A percentile compares a stretch with the other conserved stretches of the same genome.
Conservation (phyloP, 2,113 vertebrate genomes). For the Poeciliopsis retropinna region DNA sequence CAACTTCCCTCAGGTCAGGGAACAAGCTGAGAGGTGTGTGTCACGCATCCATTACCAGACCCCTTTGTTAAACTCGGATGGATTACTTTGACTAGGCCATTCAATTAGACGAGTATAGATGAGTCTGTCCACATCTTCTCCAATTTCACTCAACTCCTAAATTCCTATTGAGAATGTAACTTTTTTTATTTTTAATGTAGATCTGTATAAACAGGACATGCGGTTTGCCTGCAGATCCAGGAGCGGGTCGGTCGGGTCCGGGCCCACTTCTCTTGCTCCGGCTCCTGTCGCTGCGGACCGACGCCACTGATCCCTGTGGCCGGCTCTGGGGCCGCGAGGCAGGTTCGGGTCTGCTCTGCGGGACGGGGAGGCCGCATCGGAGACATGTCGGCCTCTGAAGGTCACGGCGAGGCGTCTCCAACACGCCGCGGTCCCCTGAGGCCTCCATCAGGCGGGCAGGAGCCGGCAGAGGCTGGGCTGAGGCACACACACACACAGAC, state of each 20-base stretch:
- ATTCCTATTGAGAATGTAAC: no score
- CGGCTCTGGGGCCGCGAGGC: background rate
- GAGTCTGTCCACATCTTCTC: no score
- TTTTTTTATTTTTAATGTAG: background rate
- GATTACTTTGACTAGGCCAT: no score
- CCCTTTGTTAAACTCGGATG: background rate
- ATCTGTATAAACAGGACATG: background rate
- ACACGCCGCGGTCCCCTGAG: background rate
- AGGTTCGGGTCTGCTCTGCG: background rate
- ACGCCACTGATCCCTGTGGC: constrained; percentile 16
- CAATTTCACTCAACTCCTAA: no score
- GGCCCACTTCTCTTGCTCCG: background rate
- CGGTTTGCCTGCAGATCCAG: constrained; percentile 46
- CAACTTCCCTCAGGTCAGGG: background rate
- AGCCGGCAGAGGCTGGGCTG: constrained; percentile 59
- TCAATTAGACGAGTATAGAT: no score
- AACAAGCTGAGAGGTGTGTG: background rate
- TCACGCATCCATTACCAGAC: background rate
- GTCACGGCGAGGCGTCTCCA: constrained; percentile 1
- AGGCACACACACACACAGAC: background rate
- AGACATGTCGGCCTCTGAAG: constrained; percentile 29
- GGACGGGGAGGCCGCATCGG: constrained; percentile 36
- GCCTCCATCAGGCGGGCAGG: background rate
- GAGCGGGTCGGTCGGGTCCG: constrained; percentile 17
- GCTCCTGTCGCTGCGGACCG: constrained; percentile 8